These are phyloP conservation scores for Penelope pileata DNA, from an alignment of 2,113 vertebrate species.

Conservation along the genomic window DNA sequence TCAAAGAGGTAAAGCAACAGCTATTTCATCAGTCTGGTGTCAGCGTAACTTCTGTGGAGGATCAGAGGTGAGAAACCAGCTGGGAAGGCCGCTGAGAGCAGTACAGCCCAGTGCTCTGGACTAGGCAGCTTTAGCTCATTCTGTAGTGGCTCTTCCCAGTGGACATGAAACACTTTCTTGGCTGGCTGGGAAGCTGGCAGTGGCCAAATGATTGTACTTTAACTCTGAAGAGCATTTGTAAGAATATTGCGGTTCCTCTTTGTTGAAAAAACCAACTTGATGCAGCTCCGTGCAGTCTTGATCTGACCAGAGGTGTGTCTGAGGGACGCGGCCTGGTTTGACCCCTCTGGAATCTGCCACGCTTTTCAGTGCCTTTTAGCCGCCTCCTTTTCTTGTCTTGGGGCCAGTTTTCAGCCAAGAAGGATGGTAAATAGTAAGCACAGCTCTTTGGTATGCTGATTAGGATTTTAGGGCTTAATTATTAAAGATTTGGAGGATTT, in stretches of 20 bases:
- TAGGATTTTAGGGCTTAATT: not conserved
- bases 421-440: not conserved
- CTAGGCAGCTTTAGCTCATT: not conserved
- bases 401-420: not conserved
- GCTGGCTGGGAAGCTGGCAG: not conserved
- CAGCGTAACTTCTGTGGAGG: not conserved
- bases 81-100: not conserved
- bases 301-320: not conserved
- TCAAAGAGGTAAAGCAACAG: not conserved
- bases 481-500: not conserved
- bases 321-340: not conserved
- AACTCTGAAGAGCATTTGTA: not conserved
- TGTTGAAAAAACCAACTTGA: not conserved
- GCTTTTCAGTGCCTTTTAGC: not conserved
- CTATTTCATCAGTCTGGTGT: not conserved
- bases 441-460: not conserved
- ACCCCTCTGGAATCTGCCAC: not conserved
- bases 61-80: not conserved
- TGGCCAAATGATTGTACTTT: not conserved
- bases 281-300: not conserved
- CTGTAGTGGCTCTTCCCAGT: not conserved
- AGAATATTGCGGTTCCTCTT: not conserved
- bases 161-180: not conserved
- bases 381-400: not conserved
- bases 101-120: rapidly evolving